Conservation (phyloP, 2,113 vertebrate genomes). For the Tragelaphus buxtoni region DNA sequence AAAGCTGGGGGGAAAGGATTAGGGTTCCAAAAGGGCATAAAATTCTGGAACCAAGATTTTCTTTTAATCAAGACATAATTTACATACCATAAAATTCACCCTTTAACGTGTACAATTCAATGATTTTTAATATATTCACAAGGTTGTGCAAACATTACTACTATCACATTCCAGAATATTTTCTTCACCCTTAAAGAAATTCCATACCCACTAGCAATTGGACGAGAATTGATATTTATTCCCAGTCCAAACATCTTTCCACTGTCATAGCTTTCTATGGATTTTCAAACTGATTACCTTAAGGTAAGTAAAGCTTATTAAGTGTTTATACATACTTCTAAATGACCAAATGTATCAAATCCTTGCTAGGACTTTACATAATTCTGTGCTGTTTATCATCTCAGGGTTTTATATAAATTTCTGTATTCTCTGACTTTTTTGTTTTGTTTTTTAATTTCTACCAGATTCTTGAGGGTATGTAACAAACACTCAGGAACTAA, state of each 20-base stretch:
- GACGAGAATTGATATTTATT: background rate
- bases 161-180: background rate
- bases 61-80: background rate
- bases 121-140: slow-evolving; percentile 18
- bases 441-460: background rate
- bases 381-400: background rate
- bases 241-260: background rate
- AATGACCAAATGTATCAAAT: slow-evolving; percentile 8
- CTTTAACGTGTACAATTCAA: background rate
- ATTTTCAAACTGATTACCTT: slow-evolving; percentile 6
- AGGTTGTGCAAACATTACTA: background rate
- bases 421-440: background rate
- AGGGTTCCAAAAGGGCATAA: background rate
- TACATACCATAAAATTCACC: background rate
- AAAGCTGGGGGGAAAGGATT: background rate
- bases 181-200: background rate
- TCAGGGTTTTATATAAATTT: slow-evolving; percentile 1
- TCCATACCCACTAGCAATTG: background rate
- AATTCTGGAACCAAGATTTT: background rate
- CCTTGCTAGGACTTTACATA: background rate
- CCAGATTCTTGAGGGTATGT: background rate
- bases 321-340: background rate
- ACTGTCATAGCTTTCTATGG: background rate
- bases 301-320: background rate
- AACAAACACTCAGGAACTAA: background rate